Conservation (phyloP, 2,888 invertebrate species). For the Digitonthophagus gazella region DNA sequence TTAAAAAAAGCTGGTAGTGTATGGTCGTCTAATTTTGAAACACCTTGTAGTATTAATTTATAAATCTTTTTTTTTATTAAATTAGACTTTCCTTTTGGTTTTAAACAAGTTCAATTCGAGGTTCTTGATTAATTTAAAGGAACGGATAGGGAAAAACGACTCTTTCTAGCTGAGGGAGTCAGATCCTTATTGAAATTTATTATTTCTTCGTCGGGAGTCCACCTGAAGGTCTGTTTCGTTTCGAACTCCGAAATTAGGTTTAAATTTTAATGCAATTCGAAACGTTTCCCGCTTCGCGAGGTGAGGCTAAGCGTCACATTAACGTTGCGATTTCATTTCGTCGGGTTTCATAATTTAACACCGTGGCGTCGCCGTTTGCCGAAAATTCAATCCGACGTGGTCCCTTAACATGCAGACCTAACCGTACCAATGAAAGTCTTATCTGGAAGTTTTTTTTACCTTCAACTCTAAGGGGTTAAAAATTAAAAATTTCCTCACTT, state of each 20-base stretch:
- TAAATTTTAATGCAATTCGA: constrained; percentile 28
- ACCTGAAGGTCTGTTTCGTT: constrained; percentile 19
- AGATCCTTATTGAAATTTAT: constrained; percentile 25
- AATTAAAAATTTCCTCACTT: background rate
- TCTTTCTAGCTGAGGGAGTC: background rate
- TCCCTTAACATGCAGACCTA: background rate
- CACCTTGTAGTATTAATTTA: too few species aligned
- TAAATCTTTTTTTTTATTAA: too few species aligned
- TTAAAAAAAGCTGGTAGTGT: too few species aligned
- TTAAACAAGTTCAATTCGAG: too few species aligned
- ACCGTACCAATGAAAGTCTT: too few species aligned
- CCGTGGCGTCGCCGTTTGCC: background rate
- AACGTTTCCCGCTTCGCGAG: background rate
- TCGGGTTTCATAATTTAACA: constrained; percentile 25
- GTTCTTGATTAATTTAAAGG: too few species aligned
- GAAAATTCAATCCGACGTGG: background rate
- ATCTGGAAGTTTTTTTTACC: background rate
- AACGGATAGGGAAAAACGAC: background rate
- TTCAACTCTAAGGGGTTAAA: background rate
- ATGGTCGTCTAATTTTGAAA: too few species aligned
- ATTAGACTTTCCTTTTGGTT: too few species aligned
- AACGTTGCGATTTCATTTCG: constrained; percentile 26
- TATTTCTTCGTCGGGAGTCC: constrained; percentile 23
- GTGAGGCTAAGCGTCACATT: constrained; percentile 22
- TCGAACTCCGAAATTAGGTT: constrained; percentile 25